Evolutionary conservation across 30 jellyfish, hydroid and myxozoan genomes (phyloP).

Genomic region (Mastigias papua): DNA sequence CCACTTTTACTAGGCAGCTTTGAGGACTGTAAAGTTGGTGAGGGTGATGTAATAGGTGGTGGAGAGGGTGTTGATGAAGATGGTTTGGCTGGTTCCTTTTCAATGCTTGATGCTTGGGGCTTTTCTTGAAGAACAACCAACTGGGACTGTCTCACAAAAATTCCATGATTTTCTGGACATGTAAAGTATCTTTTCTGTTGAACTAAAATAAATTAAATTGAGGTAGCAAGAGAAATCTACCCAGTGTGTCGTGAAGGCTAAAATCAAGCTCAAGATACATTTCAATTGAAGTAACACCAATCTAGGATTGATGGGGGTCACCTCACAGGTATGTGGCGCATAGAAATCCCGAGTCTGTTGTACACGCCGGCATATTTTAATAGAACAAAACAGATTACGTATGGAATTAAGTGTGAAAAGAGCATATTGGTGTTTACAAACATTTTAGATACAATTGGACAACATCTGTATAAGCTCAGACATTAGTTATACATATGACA

Average conservation of each 20-base stretch:
- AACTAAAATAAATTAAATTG: slow-evolving; percentile 53
- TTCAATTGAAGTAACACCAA: no score
- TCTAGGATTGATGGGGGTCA: no score
- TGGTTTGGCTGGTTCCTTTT: slow-evolving; percentile 13
- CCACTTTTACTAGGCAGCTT: slow-evolving; percentile 63
- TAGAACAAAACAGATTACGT: no score
- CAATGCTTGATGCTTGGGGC: background rate
- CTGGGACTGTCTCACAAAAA: slow-evolving; percentile 96
- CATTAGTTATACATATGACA: no score
- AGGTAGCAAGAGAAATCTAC: background rate
- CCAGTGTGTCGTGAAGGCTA: background rate
- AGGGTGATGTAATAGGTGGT: slow-evolving; percentile 64
- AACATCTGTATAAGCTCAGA: no score
- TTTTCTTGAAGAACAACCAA: slow-evolving; percentile 61
- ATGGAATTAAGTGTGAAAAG: no score
- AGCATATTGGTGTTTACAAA: no score
- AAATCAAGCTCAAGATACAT: no score
- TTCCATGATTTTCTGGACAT: slow-evolving; percentile 95
- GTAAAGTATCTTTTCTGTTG: slow-evolving; percentile 88
- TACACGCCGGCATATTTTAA: no score
- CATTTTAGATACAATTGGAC: no score
- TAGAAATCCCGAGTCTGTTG: no score
- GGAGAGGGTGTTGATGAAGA: slow-evolving; percentile 41
- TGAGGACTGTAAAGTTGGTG: slow-evolving; percentile 63
- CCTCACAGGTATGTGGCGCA: no score